A percentile compares a stretch with the other conserved stretches of the same genome.
These are phyloP conservation scores for Muscicapa adusta DNA, from an alignment of 2,113 vertebrate species.

Conservation along the genomic window DNA sequence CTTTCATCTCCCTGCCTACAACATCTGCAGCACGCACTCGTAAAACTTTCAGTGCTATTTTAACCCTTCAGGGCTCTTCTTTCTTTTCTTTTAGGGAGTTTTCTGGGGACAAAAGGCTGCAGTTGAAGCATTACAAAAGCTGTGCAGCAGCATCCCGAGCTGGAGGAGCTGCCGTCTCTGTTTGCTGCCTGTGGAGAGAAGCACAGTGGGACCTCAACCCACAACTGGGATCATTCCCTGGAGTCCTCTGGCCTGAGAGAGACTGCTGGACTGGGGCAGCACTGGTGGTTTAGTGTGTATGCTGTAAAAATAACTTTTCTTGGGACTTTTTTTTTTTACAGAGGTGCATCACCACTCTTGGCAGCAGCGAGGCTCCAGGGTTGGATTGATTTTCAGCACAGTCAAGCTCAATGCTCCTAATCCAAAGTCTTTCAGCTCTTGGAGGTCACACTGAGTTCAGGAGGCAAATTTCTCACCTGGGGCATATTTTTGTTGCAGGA, in stretches of 20 bases:
- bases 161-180: rapidly evolving
- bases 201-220: background rate
- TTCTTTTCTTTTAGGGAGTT: background rate
- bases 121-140: background rate
- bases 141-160: rapidly evolving
- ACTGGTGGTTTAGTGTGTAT: background rate
- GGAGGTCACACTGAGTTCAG: conserved; percentile 20
- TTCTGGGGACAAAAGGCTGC: background rate
- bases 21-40: conserved; percentile 32
- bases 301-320: background rate
- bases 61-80: background rate
- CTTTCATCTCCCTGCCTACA: conserved; percentile 43
- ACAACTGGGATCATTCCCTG: background rate
- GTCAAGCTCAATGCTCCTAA: background rate
- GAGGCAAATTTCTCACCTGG: conserved; percentile 29
- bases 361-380: rapidly evolving
- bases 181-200: background rate
- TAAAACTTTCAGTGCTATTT: conserved; percentile 10
- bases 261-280: background rate
- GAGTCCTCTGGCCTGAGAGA: background rate
- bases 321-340: background rate
- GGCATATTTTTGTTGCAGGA: conserved; percentile 2
- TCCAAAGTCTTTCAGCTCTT: background rate
- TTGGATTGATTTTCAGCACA: background rate
- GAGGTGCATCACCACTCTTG: background rate